Evolutionary conservation across 23 tunicate species (phyloP), one percentile per base, ranked within the genome.

Genomic region (Phallusia fumigata): DNA sequence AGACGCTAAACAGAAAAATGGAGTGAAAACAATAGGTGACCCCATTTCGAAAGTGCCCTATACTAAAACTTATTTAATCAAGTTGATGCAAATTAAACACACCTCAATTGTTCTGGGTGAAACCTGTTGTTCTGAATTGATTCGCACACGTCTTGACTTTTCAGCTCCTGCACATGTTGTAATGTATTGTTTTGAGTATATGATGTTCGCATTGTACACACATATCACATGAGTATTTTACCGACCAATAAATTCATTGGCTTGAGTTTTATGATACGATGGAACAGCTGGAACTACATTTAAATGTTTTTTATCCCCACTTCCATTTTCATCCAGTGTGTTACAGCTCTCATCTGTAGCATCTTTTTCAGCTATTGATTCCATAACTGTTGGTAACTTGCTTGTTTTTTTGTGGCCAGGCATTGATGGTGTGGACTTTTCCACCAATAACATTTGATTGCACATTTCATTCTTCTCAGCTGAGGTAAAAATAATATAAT

Each of bases 291-390:
- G 47, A 76, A 76, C 44, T 34, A 13, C 10, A 40, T 76, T 0
- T 53, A 21, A 19, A 33, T 53, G 28, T 30, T 35, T 33, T 0
- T 80, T 53, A 10, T 33, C 84, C 21, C 40, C 40, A 0, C 52
- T 35, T 10, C 78, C 32, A 30, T 45, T 30, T 75, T 52, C 83
- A 78, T 77, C 0, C 33, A 58, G 32, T 44, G 44, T 45, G 75
- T 50, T 30, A n/a, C 2, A 75, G 30, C 65, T 88, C 18, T 30
- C 81, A 16, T 88, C 84, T 6, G 73, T 82, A 8, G 87, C 50
- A 36, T 86, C 90, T 74, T 86, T 86, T 74, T 93, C 98, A 5
- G 88, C 50, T 28, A 89, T 86, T 0, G 94, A 82, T 65, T 94
- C 98, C 75, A 94, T 65, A 6, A 91, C 75, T 3, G 90, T 73